phyloP scores from a whole-genome alignment of 2,888 invertebrate species.

The Drosophila birchii region DNA sequence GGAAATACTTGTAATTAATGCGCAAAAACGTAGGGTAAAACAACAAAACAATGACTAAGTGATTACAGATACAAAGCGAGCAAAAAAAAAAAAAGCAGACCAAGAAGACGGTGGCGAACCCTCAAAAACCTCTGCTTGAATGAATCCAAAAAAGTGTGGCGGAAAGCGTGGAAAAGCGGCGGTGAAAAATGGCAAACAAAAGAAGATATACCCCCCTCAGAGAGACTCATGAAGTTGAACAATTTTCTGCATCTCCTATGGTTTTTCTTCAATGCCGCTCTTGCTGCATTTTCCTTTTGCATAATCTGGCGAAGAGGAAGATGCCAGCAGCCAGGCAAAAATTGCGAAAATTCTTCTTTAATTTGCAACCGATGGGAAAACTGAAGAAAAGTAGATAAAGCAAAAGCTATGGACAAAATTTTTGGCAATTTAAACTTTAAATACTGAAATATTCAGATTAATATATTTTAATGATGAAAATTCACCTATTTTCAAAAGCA shows the following conservation, averaged over 20 bases:
- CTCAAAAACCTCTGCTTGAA: constrained; percentile 47
- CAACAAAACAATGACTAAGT: constrained; percentile 60
- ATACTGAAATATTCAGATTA: not conserved
- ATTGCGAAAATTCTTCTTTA: constrained; percentile 36
- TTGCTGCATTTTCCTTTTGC: constrained; percentile 56
- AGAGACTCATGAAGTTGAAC: constrained; percentile 25
- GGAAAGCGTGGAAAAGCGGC: constrained; percentile 56
- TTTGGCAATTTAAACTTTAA: not conserved
- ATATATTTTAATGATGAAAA: too few relatives aligned
- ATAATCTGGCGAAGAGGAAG: constrained; percentile 27
- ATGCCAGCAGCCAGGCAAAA: constrained; percentile 20
- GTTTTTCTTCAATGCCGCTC: constrained; percentile 41
- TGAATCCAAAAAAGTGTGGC: constrained; percentile 63
- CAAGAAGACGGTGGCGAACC: constrained; percentile 35
- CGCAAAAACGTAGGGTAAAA: constrained; percentile 53
- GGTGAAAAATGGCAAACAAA: constrained; percentile 42
- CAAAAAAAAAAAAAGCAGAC: not conserved
- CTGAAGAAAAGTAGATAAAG: too few relatives aligned
- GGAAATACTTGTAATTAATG: constrained; percentile 70
- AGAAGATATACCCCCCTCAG: constrained; percentile 35
- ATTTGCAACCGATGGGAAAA: constrained; percentile 5
- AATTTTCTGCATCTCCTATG: constrained; percentile 13
- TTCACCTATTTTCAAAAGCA: not conserved
- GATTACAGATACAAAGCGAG: constrained; percentile 65
- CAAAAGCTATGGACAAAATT: not conserved